Percentiles rank a stretch among this genome's conserved stretches.
Evolutionary conservation across 2,888 invertebrate species (phyloP).

Genomic region (Ophion ellenae): DNA sequence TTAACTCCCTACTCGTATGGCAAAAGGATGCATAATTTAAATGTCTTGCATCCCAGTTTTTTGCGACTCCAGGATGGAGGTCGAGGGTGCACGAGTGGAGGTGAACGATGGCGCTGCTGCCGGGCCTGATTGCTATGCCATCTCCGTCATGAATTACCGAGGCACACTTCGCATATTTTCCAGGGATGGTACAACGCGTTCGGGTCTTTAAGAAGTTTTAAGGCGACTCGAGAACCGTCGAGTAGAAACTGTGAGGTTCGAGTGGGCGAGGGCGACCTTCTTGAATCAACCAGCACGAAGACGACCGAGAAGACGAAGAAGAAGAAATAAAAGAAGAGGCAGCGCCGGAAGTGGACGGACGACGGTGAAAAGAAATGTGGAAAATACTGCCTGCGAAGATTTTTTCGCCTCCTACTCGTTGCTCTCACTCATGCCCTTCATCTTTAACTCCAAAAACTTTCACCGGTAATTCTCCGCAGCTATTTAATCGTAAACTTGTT

Average conservation of each 20-base stretch:
- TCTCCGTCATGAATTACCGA: conserved; percentile 74
- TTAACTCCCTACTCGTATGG: conserved; percentile 64
- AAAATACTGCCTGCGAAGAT: conserved; percentile 53
- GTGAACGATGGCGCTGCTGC: conserved; percentile 52
- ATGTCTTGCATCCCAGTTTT: conserved; percentile 77
- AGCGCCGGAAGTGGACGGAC: conserved; percentile 17
- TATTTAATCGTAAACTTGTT: conserved; percentile 62
- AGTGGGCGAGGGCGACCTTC: conserved; percentile 51
- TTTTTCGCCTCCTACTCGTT: conserved; percentile 48
- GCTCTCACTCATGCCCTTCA: conserved; percentile 47
- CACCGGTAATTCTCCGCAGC: conserved; percentile 50
- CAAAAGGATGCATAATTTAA: conserved; percentile 78
- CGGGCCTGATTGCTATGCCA: conserved; percentile 76
- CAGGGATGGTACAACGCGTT: conserved; percentile 63
- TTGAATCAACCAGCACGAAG: conserved; percentile 26
- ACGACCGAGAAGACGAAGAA: conserved; percentile 26
- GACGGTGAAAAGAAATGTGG: conserved; percentile 42
- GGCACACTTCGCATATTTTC: conserved; percentile 74
- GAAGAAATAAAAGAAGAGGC: conserved; percentile 20
- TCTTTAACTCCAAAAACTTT: conserved; percentile 59
- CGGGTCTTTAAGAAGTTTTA: conserved; percentile 72
- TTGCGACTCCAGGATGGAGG: conserved; percentile 48
- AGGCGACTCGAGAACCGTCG: conserved; percentile 63
- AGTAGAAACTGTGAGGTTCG: conserved; percentile 49
- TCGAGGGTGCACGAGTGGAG: conserved; percentile 35